phyloP scores from a whole-genome alignment of 2,113 vertebrate genomes.

The Thomomys bottae region DNA sequence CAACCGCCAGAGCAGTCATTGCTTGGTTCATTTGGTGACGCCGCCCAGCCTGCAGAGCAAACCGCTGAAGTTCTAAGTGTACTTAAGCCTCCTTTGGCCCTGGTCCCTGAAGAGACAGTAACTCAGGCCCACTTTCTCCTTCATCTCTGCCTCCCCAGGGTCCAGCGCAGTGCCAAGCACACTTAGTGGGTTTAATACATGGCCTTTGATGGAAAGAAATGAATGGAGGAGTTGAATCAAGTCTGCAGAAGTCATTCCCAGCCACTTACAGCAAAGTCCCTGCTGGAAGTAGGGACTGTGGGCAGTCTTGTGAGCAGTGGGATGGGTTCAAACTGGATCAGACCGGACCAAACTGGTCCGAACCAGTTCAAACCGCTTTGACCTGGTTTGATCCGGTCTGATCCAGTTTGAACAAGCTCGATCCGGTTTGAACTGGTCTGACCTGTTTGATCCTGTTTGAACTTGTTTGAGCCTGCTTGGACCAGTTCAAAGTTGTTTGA shows the following conservation, averaged over 20 bases:
- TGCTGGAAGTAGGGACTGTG: background rate
- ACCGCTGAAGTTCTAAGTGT: background rate
- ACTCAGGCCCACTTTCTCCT: background rate
- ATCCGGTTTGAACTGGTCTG: too few species aligned
- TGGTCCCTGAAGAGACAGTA: background rate
- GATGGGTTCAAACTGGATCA: too few species aligned
- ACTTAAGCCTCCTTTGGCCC: background rate
- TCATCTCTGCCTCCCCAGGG: constrained; percentile 13
- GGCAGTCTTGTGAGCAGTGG: background rate
- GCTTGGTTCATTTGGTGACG: background rate
- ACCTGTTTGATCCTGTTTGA: too few species aligned
- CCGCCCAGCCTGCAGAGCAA: background rate
- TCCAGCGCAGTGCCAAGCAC: background rate
- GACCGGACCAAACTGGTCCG: too few species aligned
- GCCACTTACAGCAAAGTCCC: background rate
- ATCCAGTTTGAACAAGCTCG: too few species aligned
- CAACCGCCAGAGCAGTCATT: background rate
- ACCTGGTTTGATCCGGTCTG: too few species aligned
- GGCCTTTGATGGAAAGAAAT: constrained; percentile 10
- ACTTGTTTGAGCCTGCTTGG: too few species aligned
- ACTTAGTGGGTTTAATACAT: background rate
- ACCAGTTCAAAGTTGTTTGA: too few species aligned
- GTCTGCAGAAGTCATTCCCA: background rate
- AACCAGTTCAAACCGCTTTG: too few species aligned
- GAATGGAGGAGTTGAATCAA: background rate